phyloP scores from a whole-genome alignment of 2,888 invertebrate genomes.

The Harpalus rubripes region DNA sequence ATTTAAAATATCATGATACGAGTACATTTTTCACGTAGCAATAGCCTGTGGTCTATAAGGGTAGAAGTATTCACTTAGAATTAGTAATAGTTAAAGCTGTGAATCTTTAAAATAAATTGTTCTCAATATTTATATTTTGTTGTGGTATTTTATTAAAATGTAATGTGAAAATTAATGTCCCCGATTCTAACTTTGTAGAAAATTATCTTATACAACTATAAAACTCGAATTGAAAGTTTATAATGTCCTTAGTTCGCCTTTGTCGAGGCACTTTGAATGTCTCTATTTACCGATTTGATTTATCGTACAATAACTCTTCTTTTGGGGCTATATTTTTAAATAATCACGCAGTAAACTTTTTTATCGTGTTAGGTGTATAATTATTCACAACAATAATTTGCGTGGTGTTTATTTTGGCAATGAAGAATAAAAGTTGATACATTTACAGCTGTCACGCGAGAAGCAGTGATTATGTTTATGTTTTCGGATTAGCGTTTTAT shows the following conservation, averaged over 20 bases:
- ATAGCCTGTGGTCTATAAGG: too few species aligned
- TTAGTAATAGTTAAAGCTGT: too few species aligned
- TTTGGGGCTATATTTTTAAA: constrained; percentile 19
- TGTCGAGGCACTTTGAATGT: neutral
- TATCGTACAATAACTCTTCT: neutral
- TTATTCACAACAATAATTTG: constrained; percentile 51
- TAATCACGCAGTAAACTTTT: constrained; percentile 42
- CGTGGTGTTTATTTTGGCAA: constrained; percentile 47
- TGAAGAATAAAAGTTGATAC: constrained; percentile 51
- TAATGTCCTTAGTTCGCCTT: neutral
- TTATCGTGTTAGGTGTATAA: constrained; percentile 39
- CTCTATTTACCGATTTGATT: constrained; percentile 14
- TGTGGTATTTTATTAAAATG: too few species aligned
- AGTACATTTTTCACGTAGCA: too few species aligned
- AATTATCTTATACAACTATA: neutral
- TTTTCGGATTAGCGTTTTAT: constrained; percentile 36
- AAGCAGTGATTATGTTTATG: constrained; percentile 18
- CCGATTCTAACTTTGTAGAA: neutral
- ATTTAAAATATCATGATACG: too few species aligned
- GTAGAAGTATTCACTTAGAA: too few species aligned
- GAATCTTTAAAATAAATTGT: too few species aligned
- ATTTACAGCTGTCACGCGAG: constrained; percentile 29
- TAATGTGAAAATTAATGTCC: too few species aligned
- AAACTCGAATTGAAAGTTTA: neutral
- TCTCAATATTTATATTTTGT: too few species aligned